Conservation (phyloP, 2,888 invertebrate genomes). For the Andrena minutula region DNA sequence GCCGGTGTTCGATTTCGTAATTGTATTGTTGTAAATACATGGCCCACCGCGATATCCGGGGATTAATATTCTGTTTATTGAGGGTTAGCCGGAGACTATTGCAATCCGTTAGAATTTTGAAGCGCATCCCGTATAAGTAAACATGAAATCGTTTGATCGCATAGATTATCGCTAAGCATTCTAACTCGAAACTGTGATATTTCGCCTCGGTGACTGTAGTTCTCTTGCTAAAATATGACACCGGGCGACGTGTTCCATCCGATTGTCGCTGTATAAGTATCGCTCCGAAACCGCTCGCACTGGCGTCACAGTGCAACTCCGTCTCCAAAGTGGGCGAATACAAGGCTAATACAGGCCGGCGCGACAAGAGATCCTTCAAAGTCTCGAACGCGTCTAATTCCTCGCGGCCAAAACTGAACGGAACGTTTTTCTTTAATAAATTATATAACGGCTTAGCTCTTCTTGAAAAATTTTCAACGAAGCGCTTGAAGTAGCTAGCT, state of each 20-base stretch:
- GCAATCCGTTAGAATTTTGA: conserved; percentile 29
- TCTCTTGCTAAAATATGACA: conserved; percentile 19
- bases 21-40: conserved; percentile 2
- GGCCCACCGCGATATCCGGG: conserved; percentile 16
- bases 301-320: conserved; percentile 15
- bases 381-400: conserved; percentile 13
- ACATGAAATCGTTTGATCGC: conserved; percentile 30
- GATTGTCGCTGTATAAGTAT: conserved; percentile 13
- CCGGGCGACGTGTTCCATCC: background rate
- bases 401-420: conserved; percentile 20
- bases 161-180: conserved; percentile 13
- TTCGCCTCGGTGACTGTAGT: conserved; percentile 9
- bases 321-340: background rate
- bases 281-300: conserved; percentile 4
- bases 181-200: conserved; percentile 23
- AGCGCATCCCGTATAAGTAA: conserved; percentile 7
- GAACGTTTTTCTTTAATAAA: conserved; percentile 21
- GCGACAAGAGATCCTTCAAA: conserved; percentile 62
- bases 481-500: conserved; percentile 60
- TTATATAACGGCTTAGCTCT: conserved; percentile 32
- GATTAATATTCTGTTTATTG: conserved; percentile 17
- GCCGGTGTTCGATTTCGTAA: conserved; percentile 15
- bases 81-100: conserved; percentile 29
- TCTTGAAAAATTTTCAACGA: conserved; percentile 54
- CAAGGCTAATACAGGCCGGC: background rate